Conservation (phyloP, 2,888 invertebrate species). For the Camptogramma bilineatum region DNA sequence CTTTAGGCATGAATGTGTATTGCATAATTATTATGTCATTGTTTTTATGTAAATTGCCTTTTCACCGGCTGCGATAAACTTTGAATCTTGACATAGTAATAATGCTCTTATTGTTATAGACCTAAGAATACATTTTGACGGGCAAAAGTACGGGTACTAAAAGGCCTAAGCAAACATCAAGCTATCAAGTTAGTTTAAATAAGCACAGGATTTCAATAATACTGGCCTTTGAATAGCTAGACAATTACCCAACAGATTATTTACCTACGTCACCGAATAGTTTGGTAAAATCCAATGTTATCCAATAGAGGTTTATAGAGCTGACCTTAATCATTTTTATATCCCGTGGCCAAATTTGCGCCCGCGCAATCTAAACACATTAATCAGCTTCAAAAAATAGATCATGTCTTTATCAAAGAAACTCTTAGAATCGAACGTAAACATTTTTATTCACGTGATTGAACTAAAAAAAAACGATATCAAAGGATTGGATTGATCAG, state of each 20-base stretch:
- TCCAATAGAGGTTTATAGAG: conserved; percentile 30
- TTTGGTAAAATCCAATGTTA: conserved; percentile 20
- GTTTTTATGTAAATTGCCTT: conserved; percentile 3
- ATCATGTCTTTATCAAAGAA: not conserved
- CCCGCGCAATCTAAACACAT: conserved; percentile 23
- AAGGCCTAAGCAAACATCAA: not conserved
- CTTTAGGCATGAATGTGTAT: not conserved
- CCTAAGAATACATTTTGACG: not conserved
- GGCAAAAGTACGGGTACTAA: not conserved
- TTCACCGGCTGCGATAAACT: conserved; percentile 1
- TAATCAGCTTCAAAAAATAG: conserved; percentile 28
- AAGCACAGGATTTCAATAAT: not conserved
- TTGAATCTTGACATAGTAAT: not conserved
- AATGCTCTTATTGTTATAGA: not conserved
- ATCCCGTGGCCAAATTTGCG: conserved; percentile 22
- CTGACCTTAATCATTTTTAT: conserved; percentile 32
- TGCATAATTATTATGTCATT: conserved; percentile 1
- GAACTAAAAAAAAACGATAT: not conserved
- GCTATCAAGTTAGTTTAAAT: not conserved
- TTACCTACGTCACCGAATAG: not conserved
- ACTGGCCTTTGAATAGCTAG: no score
- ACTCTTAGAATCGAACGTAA: conserved; percentile 3
- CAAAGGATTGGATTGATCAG: not conserved
- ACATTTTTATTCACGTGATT: not conserved
- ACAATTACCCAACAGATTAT: not conserved